These are phyloP conservation scores for Drosophila arawakana DNA, from an alignment of 1,140 invertebrate genomes.

Conservation along the genomic window DNA sequence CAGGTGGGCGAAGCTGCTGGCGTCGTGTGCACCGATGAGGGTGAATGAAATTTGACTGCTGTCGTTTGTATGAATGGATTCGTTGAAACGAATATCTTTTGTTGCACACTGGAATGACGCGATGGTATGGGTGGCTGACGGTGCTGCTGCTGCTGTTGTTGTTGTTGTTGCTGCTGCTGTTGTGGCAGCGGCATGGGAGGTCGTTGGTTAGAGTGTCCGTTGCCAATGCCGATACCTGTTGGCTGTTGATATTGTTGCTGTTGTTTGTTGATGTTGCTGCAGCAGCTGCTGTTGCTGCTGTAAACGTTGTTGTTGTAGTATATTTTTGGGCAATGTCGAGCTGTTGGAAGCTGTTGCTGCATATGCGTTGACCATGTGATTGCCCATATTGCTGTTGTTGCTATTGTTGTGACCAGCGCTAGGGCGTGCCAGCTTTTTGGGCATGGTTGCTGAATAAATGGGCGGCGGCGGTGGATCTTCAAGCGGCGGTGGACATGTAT, in stretches of 20 bases:
- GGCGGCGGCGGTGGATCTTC: constrained; percentile 83
- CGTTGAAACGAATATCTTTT: constrained; percentile 84
- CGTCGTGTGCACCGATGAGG: constrained; percentile 58
- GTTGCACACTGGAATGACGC: constrained; percentile 81
- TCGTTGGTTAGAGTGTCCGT: constrained; percentile 66
- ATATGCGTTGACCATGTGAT: constrained; percentile 52
- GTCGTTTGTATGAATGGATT: constrained; percentile 84
- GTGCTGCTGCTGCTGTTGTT: constrained; percentile 55
- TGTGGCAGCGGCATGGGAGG: constrained; percentile 77
- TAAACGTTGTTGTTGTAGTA: constrained; percentile 71
- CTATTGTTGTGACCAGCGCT: constrained; percentile 53
- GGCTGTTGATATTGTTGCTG: constrained; percentile 83
- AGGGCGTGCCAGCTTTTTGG: constrained; percentile 67
- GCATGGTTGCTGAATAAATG: constrained; percentile 78
- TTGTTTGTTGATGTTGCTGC: constrained; percentile 56
- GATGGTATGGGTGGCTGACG: constrained; percentile 78
- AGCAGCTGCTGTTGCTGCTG: constrained; percentile 57
- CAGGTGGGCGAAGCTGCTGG: constrained; percentile 75
- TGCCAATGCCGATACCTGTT: constrained; percentile 57
- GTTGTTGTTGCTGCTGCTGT: constrained; percentile 55
- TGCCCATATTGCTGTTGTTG: constrained; percentile 32
- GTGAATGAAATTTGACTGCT: constrained; percentile 77
- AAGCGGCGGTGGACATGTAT: constrained; percentile 77
- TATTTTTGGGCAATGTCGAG: constrained; percentile 75
- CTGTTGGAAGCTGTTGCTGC: constrained; percentile 68